Percentiles rank a stretch among this genome's conserved stretches.
Evolutionary conservation across 2,888 invertebrate genomes (phyloP).

Genomic region (Latheticus oryzae): DNA sequence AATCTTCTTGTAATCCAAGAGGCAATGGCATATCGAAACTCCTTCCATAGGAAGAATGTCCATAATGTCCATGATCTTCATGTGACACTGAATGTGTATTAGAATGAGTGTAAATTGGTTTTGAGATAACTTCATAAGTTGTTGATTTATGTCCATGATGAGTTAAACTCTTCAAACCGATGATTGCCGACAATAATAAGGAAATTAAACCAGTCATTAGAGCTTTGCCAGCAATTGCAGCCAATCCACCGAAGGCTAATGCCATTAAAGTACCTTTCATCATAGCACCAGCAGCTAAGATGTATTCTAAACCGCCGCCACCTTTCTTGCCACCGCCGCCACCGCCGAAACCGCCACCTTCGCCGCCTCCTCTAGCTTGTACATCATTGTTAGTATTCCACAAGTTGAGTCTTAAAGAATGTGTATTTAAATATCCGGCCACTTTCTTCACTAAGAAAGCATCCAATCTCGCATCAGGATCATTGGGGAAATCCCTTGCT

Average conservation of each 20-base stretch:
- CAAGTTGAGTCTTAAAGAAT: conserved; percentile 78
- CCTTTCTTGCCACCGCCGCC: conserved; percentile 68
- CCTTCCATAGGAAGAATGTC: conserved; percentile 69
- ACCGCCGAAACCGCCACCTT: conserved; percentile 59
- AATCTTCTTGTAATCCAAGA: conserved; percentile 65
- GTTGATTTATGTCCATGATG: conserved; percentile 76
- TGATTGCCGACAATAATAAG: conserved; percentile 79
- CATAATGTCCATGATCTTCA: conserved; percentile 67
- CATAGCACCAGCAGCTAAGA: conserved; percentile 69
- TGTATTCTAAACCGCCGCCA: conserved; percentile 64
- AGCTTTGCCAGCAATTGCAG: conserved; percentile 85
- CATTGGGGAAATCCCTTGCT: conserved; percentile 80
- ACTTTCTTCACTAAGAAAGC: conserved; percentile 79
- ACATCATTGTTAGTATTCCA: conserved; percentile 63
- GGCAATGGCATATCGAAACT: conserved; percentile 66
- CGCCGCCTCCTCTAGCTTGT: conserved; percentile 66
- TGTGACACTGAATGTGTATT: conserved; percentile 76
- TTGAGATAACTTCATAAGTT: conserved; percentile 86
- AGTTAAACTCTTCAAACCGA: conserved; percentile 79
- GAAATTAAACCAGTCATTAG: conserved; percentile 86
- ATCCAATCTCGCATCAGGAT: conserved; percentile 80
- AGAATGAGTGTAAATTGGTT: conserved; percentile 80
- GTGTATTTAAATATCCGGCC: conserved; percentile 77
- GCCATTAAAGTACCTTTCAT: conserved; percentile 79
- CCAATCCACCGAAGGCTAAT: conserved; percentile 78